These are phyloP conservation scores for Hemithea aestivaria DNA, from an alignment of 2,888 invertebrate species.

Conservation along the genomic window DNA sequence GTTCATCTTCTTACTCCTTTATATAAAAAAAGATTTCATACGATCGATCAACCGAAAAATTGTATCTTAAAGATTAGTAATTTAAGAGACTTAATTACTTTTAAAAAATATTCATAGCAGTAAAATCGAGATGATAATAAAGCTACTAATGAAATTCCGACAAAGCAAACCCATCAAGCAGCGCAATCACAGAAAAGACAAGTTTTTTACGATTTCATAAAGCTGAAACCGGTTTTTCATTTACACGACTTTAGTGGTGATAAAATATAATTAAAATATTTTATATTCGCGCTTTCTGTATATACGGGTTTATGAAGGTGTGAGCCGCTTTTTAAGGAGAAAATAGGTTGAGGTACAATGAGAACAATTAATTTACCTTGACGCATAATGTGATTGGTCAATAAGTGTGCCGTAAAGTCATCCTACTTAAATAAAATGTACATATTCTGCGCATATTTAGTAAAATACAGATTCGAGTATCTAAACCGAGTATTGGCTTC, in stretches of 20 bases:
- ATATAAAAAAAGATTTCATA: no score
- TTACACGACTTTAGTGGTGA: conserved; percentile 76
- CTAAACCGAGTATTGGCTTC: no score
- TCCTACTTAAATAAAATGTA: no score
- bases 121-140: conserved; percentile 16
- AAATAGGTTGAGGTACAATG: conserved; percentile 39
- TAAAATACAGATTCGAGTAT: no score
- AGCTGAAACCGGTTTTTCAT: conserved; percentile 76
- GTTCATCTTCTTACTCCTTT: no score
- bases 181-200: conserved; percentile 50
- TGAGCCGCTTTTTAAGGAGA: conserved; percentile 52
- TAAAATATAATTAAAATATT: conserved; percentile 80
- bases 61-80: no score
- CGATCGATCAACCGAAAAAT: no score
- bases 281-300: conserved; percentile 58
- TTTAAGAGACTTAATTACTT: no score
- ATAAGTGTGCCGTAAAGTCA: no score
- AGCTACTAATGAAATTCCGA: conserved; percentile 58
- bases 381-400: no score
- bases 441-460: no score
- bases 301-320: conserved; percentile 67
- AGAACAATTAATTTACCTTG: conserved; percentile 11
- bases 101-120: conserved; percentile 14
- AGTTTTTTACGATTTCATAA: conserved; percentile 77
- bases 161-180: conserved; percentile 65